A percentile compares a stretch with the other conserved stretches of the same genome.
Evolutionary conservation across 2,888 invertebrate species (phyloP).

Genomic region (Lycaena phlaeas): DNA sequence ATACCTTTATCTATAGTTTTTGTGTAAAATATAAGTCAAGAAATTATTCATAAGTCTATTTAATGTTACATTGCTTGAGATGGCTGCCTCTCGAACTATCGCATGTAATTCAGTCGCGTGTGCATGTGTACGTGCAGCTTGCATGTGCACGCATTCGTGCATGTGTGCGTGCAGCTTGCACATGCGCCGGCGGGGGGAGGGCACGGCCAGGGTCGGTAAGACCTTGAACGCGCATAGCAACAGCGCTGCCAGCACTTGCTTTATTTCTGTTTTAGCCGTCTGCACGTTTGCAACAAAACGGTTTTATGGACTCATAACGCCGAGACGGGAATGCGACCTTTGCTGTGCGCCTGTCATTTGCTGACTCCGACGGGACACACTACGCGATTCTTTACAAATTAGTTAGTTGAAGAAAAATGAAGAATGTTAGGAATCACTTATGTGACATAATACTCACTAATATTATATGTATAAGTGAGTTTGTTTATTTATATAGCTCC

Average conservation of each 20-base stretch:
- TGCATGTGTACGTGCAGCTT: neutral
- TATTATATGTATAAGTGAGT: too few relatives aligned
- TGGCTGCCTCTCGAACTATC: neutral
- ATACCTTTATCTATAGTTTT: too few relatives aligned
- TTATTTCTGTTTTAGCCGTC: slow-evolving; percentile 63
- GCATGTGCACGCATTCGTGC: too few relatives aligned
- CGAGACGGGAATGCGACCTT: slow-evolving; percentile 23
- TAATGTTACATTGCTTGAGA: slow-evolving; percentile 4
- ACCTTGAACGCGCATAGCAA: slow-evolving; percentile 69
- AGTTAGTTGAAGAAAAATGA: too few relatives aligned
- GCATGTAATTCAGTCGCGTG: too few relatives aligned
- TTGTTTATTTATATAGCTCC: too few relatives aligned
- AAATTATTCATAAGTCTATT: too few relatives aligned
- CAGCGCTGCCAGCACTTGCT: slow-evolving; percentile 42
- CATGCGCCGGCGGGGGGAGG: slow-evolving; percentile 24
- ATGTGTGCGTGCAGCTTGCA: slow-evolving; percentile 20
- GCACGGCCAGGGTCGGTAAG: slow-evolving; percentile 54
- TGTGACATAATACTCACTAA: too few relatives aligned
- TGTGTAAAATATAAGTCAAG: too few relatives aligned
- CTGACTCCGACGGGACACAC: slow-evolving; percentile 2
- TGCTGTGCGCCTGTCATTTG: slow-evolving; percentile 15
- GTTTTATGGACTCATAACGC: slow-evolving; percentile 49
- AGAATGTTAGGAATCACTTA: too few relatives aligned
- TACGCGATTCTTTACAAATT: too few relatives aligned
- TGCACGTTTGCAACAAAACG: slow-evolving; percentile 52